These are phyloP conservation scores for Alethe castanea DNA, from an alignment of 2,113 vertebrate genomes.

Conservation along the genomic window DNA sequence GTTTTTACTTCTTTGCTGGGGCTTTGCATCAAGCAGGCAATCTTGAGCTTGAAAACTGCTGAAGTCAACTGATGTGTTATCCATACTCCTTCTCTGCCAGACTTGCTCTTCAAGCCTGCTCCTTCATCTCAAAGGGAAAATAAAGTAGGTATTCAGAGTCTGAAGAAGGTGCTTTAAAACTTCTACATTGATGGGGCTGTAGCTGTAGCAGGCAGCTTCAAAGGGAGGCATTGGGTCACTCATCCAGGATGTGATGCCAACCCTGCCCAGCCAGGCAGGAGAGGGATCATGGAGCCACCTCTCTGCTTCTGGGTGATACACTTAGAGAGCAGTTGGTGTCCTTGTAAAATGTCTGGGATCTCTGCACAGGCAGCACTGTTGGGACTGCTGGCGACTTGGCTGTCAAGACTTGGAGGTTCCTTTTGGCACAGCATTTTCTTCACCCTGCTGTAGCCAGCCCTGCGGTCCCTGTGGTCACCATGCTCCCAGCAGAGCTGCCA, in stretches of 20 bases:
- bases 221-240: not conserved
- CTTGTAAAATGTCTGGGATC: not conserved
- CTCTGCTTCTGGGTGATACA: not conserved
- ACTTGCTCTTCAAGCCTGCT: not conserved
- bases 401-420: not conserved
- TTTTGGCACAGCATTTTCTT: not conserved
- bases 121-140: not conserved
- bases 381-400: not conserved
- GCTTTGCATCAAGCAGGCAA: not conserved
- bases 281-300: not conserved
- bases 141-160: not conserved
- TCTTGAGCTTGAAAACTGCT: not conserved
- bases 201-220: not conserved
- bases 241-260: not conserved
- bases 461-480: not conserved
- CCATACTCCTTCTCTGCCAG: not conserved
- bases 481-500: not conserved
- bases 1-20: not conserved
- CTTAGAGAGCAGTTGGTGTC: not conserved
- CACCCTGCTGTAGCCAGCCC: not conserved
- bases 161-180: not conserved
- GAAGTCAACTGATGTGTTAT: not conserved
- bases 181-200: fast-evolving
- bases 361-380: not conserved
- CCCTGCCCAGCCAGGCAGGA: not conserved